These are phyloP conservation scores for Micromesistius poutassou DNA, from an alignment of 2,797 vertebrate genomes.

Conservation along the genomic window DNA sequence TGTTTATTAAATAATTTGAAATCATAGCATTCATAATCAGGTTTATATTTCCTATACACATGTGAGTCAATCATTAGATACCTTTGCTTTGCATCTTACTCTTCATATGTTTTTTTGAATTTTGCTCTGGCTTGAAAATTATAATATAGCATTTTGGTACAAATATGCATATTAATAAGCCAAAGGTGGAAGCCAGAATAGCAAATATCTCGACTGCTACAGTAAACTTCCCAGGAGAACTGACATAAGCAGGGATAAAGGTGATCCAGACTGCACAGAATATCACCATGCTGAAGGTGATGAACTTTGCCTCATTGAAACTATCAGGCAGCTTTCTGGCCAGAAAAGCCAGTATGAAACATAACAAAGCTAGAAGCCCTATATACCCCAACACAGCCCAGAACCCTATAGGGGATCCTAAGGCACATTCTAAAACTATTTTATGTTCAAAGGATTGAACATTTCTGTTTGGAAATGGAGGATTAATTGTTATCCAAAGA, in stretches of 20 bases:
- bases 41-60: neutral
- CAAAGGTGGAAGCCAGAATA: conserved; percentile 61
- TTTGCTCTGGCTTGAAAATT: conserved; percentile 59
- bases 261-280: too few species aligned
- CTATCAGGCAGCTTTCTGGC: conserved; percentile 28
- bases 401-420: conserved; percentile 30
- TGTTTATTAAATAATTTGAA: too few species aligned
- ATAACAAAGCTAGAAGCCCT: neutral
- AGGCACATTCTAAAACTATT: conserved; percentile 54
- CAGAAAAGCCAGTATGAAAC: conserved; percentile 37
- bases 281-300: too few species aligned
- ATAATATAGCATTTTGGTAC: conserved; percentile 71
- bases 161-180: conserved; percentile 65
- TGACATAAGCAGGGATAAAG: conserved; percentile 39
- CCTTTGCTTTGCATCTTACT: conserved; percentile 45
- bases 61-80: conserved; percentile 22
- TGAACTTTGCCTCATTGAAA: conserved; percentile 18
- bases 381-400: conserved; percentile 15
- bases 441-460: conserved; percentile 49
- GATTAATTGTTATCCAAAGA: conserved; percentile 50
- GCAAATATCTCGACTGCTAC: conserved; percentile 64
- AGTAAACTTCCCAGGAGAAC: conserved; percentile 58
- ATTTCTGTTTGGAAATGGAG: conserved; percentile 53
- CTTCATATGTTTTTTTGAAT: conserved; percentile 60
- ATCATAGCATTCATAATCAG: too few species aligned